These are phyloP conservation scores for Caenorhabditis sinica DNA, from an alignment of 2,888 invertebrate species.

Conservation along the genomic window DNA sequence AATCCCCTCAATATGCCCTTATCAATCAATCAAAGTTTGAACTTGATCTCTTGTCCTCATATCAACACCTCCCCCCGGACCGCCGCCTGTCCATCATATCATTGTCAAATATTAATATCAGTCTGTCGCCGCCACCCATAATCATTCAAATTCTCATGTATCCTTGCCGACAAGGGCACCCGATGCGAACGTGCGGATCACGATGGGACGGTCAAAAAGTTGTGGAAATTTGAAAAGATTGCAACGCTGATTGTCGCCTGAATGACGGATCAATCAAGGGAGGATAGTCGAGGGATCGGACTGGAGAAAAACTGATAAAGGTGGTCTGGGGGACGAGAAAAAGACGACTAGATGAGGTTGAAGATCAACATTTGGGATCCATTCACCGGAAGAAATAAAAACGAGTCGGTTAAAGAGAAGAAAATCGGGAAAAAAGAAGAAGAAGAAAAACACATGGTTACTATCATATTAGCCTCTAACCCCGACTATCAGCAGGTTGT, in stretches of 20 bases:
- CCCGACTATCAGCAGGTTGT: background rate
- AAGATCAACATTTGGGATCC: constrained; percentile 20
- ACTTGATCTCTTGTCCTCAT: constrained; percentile 30
- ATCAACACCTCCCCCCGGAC: too few species aligned
- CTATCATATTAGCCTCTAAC: constrained; percentile 1
- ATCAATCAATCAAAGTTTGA: constrained; percentile 15
- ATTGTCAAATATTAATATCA: background rate
- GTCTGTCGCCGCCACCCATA: background rate
- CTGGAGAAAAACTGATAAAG: constrained; percentile 18
- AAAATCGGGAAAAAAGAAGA: background rate
- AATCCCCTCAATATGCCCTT: background rate
- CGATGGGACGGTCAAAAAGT: constrained; percentile 23
- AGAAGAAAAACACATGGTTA: constrained; percentile 17
- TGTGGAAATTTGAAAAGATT: background rate
- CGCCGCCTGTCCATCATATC: background rate
- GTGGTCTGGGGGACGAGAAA: background rate
- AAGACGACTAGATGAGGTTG: background rate
- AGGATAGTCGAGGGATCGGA: background rate
- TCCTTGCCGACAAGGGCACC: constrained; percentile 11
- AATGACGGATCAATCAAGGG: constrained; percentile 7
- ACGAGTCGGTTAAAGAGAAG: background rate
- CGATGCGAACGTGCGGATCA: constrained; percentile 41
- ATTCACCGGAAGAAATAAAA: constrained; percentile 35
- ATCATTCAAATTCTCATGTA: constrained; percentile 17
- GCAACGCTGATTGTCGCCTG: constrained; percentile 19